Evolutionary conservation across 2,888 invertebrate genomes (phyloP), one percentile per base, ranked within the genome.

Genomic region (Spicauda simplicius): DNA sequence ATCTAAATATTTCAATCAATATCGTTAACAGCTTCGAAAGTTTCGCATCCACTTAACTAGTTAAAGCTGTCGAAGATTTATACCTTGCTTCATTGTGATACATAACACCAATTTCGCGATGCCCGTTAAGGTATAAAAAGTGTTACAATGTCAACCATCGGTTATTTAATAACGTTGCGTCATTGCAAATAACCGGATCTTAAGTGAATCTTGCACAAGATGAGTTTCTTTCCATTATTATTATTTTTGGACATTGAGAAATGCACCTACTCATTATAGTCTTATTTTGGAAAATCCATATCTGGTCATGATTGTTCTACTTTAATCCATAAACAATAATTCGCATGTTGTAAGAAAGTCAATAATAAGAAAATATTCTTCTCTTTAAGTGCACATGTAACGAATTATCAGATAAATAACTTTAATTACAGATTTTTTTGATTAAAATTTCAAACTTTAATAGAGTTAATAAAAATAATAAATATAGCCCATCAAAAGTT

Each of bases 61-160:
- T 41, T 41, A 41, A 41, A 41, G 1, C 14, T 14, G 5, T 41
- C 2, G 5, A 41, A 41, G 41, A 41, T 14, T 41, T 41, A n/a
- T n/a, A n/a, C n/a, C n/a, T n/a, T n/a, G n/a, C 14, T 14, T 3
- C 2, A 16, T 6, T 48, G n/a, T 16, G 16, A 16, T n/a, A 30
- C 19, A 48, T 30, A 18, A 20, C 7, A 64, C 20, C 18, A 56
- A 56, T 45, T 64, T 64, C n/a, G 56, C 63, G 30, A 52, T 65
- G 58, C 41, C 41, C 12, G 19, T 41, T 41, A 53, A 53, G 12
- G 25, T 19, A 30, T 57, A 19, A 56, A 65, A 64, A 65, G 64
- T 65, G 58, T 58, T 65, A 58, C 64, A 65, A 58, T 65, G 64
- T 65, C 64, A 65, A 58, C 64, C 58, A 20, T 45, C 58, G 53